Conservation (phyloP, 1,140 invertebrate species). For the Trachymyrmex cornetzi region DNA sequence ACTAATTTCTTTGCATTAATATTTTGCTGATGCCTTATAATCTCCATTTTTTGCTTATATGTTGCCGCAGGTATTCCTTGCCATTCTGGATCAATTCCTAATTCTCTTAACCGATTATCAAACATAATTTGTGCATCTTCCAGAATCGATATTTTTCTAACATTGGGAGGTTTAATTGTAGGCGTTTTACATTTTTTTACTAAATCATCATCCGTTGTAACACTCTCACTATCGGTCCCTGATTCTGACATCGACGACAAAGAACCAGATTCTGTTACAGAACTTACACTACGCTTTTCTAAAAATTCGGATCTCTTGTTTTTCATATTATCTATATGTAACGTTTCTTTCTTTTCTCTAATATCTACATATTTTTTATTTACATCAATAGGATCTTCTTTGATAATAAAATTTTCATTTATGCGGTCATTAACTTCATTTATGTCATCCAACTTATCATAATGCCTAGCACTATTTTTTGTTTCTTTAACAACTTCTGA, state of each 20-base stretch:
- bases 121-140: conserved; percentile 65
- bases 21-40: conserved; percentile 87
- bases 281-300: conserved; percentile 30
- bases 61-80: conserved; percentile 85
- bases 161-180: neutral
- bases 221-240: conserved; percentile 39
- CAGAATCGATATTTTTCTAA: neutral
- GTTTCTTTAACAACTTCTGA: neutral
- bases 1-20: conserved; percentile 87
- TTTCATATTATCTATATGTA: conserved; percentile 22
- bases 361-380: conserved; percentile 16
- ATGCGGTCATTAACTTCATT: neutral
- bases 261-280: conserved; percentile 46
- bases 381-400: conserved; percentile 20
- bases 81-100: conserved; percentile 88
- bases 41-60: conserved; percentile 86
- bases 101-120: conserved; percentile 83
- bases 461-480: neutral
- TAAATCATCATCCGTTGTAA: conserved; percentile 42
- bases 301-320: neutral
- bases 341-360: conserved; percentile 10
- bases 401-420: conserved; percentile 1
- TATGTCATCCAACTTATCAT: neutral
- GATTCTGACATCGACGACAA: conserved; percentile 41
- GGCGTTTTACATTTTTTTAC: conserved; percentile 21